phyloP scores from a whole-genome alignment of 1,140 invertebrate species.

The Drosophila persimilis region DNA sequence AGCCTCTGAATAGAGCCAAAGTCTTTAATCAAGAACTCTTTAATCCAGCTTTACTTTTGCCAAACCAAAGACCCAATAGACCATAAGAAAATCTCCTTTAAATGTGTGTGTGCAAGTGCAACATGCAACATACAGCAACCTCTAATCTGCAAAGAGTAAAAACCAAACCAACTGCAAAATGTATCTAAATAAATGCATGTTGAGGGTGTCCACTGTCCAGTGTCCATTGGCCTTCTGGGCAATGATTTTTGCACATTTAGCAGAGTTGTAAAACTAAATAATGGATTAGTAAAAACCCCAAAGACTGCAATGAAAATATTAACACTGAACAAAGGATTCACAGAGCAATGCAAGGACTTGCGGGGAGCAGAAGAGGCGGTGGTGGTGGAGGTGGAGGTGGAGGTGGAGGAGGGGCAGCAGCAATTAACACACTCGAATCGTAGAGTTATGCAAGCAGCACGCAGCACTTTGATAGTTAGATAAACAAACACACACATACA shows the following conservation, averaged over 20 bases:
- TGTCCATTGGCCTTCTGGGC: not conserved
- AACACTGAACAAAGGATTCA: conserved; percentile 30
- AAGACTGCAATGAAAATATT: conserved; percentile 41
- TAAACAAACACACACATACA: conserved; percentile 47
- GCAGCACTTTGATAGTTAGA: conserved; percentile 57
- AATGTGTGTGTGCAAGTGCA: too few species aligned
- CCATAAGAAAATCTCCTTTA: too few species aligned
- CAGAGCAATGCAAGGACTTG: not conserved
- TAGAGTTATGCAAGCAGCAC: conserved; percentile 46
- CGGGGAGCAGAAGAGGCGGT: not conserved
- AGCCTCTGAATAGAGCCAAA: too few species aligned
- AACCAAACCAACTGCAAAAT: conserved; percentile 23
- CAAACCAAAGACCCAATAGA: too few species aligned
- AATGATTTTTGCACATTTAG: conserved; percentile 42
- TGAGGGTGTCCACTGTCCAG: too few species aligned
- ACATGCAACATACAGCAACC: conserved; percentile 10
- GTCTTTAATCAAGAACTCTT: too few species aligned
- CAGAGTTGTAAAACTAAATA: conserved; percentile 34
- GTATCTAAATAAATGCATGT: conserved; percentile 1
- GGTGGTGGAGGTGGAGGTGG: not conserved
- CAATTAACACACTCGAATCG: conserved; percentile 59
- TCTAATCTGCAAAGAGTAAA: conserved; percentile 26
- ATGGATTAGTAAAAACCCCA: conserved; percentile 20
- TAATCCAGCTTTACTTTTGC: too few species aligned
- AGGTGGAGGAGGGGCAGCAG: not conserved